Evolutionary conservation across 2,888 invertebrate genomes (phyloP).

Genomic region (Caenorhabditis sp.): DNA sequence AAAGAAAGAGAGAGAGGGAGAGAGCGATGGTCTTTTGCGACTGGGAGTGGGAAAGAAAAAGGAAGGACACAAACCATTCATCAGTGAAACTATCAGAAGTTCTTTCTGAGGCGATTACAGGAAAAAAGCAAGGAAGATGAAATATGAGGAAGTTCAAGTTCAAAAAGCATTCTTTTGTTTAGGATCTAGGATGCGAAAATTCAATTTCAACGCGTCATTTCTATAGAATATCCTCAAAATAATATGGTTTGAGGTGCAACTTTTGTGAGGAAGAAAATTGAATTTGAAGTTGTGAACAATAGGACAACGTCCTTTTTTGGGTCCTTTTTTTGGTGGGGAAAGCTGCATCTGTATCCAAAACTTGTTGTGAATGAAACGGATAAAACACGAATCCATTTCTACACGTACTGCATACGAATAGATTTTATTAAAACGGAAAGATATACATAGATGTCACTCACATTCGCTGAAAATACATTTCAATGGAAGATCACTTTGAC

Average conservation of each 20-base stretch:
- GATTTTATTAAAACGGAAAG: conserved; percentile 30
- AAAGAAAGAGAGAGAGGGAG: conserved; percentile 18
- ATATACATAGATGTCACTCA: conserved; percentile 36
- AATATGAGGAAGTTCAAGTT: background rate
- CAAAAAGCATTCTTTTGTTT: background rate
- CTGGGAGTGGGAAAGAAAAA: background rate
- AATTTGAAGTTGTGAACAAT: conserved; percentile 53
- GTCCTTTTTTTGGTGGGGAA: no score
- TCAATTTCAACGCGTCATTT: conserved; percentile 31
- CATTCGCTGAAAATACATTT: conserved; percentile 21
- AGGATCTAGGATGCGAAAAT: background rate
- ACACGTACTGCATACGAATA: conserved; percentile 3
- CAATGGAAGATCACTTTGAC: conserved; percentile 38
- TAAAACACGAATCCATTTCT: background rate
- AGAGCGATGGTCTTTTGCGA: conserved; percentile 7
- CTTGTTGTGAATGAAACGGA: conserved; percentile 4
- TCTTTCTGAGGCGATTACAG: no score
- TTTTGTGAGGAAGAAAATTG: conserved; percentile 34
- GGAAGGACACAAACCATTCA: background rate
- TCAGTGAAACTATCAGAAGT: background rate
- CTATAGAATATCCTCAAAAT: conserved; percentile 7
- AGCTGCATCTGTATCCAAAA: background rate
- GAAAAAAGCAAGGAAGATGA: no score
- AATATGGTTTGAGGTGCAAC: conserved; percentile 18
- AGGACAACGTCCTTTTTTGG: conserved; percentile 52